Conservation (phyloP, 2,888 invertebrate species). For the Mesodorylaimus sp. region DNA sequence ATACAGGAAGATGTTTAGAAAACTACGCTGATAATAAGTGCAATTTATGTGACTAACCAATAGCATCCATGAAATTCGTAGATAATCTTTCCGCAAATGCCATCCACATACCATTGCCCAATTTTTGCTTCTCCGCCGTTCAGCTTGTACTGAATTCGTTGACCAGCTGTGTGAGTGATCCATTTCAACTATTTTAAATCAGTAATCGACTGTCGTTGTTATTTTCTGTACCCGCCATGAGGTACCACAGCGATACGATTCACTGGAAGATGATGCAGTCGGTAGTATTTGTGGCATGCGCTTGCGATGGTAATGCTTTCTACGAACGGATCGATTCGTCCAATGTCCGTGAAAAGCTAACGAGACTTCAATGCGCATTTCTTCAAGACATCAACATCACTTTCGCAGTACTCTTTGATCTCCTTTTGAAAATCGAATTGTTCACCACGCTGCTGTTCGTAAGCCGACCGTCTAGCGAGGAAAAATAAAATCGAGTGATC, state of each 20-base stretch:
- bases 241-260: slow-evolving; percentile 13
- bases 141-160: slow-evolving; percentile 8
- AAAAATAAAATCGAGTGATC: too few species aligned
- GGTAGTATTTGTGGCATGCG: slow-evolving; percentile 12
- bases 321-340: slow-evolving; percentile 12
- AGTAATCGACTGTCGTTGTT: slow-evolving; percentile 7
- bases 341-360: slow-evolving; percentile 1
- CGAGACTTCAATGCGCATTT: slow-evolving; percentile 12
- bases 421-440: slow-evolving; percentile 16
- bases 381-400: slow-evolving; percentile 13
- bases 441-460: too few species aligned
- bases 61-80: slow-evolving; percentile 16
- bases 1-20: too few species aligned
- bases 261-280: slow-evolving; percentile 9
- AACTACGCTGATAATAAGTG: too few species aligned
- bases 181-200: slow-evolving; percentile 14
- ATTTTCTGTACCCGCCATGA: slow-evolving; percentile 10
- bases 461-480: too few species aligned
- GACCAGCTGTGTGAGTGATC: slow-evolving; percentile 1
- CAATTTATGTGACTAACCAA: too few species aligned
- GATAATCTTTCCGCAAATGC: slow-evolving; percentile 8
- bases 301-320: slow-evolving; percentile 13
- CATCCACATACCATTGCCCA: slow-evolving; percentile 13
- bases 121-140: slow-evolving; percentile 13
- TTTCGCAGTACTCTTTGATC: slow-evolving; percentile 14